Percentiles rank a stretch among this genome's conserved stretches.
These are phyloP conservation scores for Trogon surrucura DNA, from an alignment of 2,113 vertebrate genomes.

Conservation along the genomic window DNA sequence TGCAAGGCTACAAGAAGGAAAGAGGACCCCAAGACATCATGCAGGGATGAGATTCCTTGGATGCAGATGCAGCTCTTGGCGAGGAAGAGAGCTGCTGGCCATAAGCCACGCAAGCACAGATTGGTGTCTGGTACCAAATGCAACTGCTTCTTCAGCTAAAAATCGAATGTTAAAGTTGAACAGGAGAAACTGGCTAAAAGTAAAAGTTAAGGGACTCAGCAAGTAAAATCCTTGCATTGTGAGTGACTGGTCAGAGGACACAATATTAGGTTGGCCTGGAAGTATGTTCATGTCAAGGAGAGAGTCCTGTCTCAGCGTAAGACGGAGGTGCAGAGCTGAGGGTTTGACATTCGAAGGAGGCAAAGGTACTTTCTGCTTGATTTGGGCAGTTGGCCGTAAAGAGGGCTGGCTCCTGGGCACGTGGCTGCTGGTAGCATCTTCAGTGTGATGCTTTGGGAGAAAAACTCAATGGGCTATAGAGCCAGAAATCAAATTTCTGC, in stretches of 20 bases:
- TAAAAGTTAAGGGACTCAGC: background rate
- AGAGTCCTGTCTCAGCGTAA: background rate
- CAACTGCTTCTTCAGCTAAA: background rate
- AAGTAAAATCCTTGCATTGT: background rate
- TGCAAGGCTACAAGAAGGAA: background rate
- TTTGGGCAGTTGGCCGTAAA: background rate
- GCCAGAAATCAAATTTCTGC: background rate
- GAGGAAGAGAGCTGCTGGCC: background rate
- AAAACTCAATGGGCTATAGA: background rate
- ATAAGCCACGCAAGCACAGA: background rate
- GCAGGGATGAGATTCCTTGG: background rate
- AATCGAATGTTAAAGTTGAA: background rate
- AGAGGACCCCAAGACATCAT: background rate
- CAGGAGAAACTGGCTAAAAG: background rate
- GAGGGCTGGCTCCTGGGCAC: background rate
- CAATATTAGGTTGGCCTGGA: background rate
- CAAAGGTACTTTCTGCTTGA: background rate
- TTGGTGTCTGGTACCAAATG: constrained; percentile 1
- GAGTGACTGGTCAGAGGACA: background rate
- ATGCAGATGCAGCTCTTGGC: background rate
- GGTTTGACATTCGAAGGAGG: background rate
- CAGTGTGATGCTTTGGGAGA: background rate
- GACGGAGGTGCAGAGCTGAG: background rate
- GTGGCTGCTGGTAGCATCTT: background rate
- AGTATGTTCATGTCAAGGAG: background rate